Evolutionary conservation across 2,113 vertebrate genomes (phyloP), one percentile per base, ranked within the genome.

Genomic region (Narcine bancroftii): DNA sequence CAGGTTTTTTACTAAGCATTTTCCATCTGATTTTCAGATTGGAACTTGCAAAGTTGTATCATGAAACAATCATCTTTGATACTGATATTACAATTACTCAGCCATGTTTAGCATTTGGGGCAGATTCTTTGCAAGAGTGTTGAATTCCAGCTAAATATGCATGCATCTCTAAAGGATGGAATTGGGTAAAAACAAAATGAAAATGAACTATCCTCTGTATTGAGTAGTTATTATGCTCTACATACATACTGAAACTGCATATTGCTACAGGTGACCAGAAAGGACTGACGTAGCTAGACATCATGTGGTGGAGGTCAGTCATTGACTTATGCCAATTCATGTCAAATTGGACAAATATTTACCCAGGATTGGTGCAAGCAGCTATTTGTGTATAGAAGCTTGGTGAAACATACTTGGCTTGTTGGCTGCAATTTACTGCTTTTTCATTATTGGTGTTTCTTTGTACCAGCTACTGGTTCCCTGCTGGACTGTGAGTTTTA

Each of bases 381-480:
- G 21, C 45, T 21, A 45, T 81, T 39, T 63, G 33, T 91, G 39
- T 69, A 47, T 10, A 91, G 42, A 45, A 91, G 39, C 21, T 91
- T 42, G 65, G 63, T 91, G 89, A 69, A 91, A 91, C 45, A 42
- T 42, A 53, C 81, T 47, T 26, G 11, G 60, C 42, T 91, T 47
- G 10, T 47, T 36, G 89, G 63, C 65, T 91, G 89, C 63, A 4
- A 69, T 45, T 91, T 66, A 91, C 42, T 91, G 89, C 63, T 69
- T 66, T 89, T 89, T 63, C 85, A 85, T 65, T 91, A 66, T 69
- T 66, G 42, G 36, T 91, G 24, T 69, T 91, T 47, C 63, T 91
- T 66, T 91, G 65, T 91, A 69, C 63, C 11, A 26, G 89, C 65
- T 42, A 69, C 63, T 47, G 42, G 42, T 69, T 69, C 47, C 42